Conservation (phyloP, 2,888 invertebrate species). For the Stegana nigrithorax region DNA sequence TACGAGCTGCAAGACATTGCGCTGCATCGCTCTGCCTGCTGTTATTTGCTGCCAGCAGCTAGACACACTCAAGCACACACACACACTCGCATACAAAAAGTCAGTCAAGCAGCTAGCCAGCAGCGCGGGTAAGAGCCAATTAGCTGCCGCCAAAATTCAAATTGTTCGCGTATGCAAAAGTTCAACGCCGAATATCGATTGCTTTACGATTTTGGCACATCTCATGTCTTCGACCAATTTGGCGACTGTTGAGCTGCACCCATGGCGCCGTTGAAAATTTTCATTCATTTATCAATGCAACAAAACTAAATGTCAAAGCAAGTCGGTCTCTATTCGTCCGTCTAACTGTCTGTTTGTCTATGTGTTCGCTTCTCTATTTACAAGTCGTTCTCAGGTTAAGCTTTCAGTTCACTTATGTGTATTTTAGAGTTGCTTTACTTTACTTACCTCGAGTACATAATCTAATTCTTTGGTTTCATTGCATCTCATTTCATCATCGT, state of each 20-base stretch:
- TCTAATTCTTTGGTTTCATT: slow-evolving; percentile 69
- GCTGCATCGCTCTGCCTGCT: too few species aligned
- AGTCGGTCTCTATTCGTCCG: too few species aligned
- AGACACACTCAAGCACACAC: background rate
- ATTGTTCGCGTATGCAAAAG: background rate
- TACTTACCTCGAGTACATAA: slow-evolving; percentile 67
- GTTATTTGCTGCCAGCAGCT: too few species aligned
- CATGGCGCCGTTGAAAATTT: slow-evolving; percentile 14
- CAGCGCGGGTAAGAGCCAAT: too few species aligned
- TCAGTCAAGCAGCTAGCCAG: too few species aligned
- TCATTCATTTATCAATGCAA: slow-evolving; percentile 38
- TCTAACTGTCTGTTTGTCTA: too few species aligned
- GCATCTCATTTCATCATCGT: slow-evolving; percentile 72
- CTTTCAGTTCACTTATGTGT: background rate
- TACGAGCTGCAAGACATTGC: background rate
- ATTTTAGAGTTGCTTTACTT: background rate
- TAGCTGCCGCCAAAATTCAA: slow-evolving; percentile 9
- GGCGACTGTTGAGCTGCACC: background rate
- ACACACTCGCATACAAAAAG: too few species aligned
- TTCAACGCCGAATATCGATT: background rate
- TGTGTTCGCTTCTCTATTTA: too few species aligned
- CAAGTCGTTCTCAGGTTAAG: too few species aligned
- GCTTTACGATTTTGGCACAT: background rate
- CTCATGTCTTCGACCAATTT: background rate
- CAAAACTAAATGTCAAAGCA: slow-evolving; percentile 33